These are phyloP conservation scores for Lampris incognitus DNA, from an alignment of 2,113 vertebrate genomes.

Conservation along the genomic window DNA sequence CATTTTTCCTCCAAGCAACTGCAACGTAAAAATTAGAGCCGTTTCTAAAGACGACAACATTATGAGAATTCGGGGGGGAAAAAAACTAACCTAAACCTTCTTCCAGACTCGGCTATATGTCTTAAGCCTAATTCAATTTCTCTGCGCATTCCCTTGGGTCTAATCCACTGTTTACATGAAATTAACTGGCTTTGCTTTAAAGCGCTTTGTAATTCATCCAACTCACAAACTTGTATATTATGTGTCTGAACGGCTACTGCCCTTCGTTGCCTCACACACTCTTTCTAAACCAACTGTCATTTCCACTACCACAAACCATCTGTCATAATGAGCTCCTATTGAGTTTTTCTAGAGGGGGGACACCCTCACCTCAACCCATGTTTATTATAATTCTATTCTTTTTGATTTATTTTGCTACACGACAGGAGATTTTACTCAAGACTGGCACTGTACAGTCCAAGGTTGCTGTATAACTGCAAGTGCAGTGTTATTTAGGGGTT, in stretches of 20 bases:
- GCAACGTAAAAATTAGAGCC: neutral
- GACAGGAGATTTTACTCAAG: slow-evolving; percentile 45
- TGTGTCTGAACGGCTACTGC: slow-evolving; percentile 42
- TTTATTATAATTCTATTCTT: slow-evolving; percentile 63
- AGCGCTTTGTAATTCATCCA: slow-evolving; percentile 10
- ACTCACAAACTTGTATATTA: slow-evolving; percentile 6
- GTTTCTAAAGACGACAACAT: neutral
- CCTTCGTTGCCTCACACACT: slow-evolving; percentile 57
- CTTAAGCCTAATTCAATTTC: slow-evolving; percentile 17
- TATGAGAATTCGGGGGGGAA: slow-evolving; percentile 4
- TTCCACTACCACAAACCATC: slow-evolving; percentile 65
- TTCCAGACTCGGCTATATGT: slow-evolving; percentile 8
- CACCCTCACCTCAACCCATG: slow-evolving; percentile 53
- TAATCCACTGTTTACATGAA: neutral
- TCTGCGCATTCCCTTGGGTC: slow-evolving; percentile 3
- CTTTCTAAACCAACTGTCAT: slow-evolving; percentile 59
- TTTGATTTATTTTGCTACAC: slow-evolving; percentile 57
- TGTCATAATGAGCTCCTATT: slow-evolving; percentile 66
- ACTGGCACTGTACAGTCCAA: slow-evolving; percentile 8
- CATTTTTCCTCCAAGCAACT: neutral
- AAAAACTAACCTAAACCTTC: neutral
- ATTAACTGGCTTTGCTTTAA: slow-evolving; percentile 11
- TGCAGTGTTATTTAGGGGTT: slow-evolving; percentile 12
- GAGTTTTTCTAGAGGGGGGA: slow-evolving; percentile 43
- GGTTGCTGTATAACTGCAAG: slow-evolving; percentile 28